Evolutionary conservation across 2,888 invertebrate species (phyloP).

Genomic region (Plutella xylostella): DNA sequence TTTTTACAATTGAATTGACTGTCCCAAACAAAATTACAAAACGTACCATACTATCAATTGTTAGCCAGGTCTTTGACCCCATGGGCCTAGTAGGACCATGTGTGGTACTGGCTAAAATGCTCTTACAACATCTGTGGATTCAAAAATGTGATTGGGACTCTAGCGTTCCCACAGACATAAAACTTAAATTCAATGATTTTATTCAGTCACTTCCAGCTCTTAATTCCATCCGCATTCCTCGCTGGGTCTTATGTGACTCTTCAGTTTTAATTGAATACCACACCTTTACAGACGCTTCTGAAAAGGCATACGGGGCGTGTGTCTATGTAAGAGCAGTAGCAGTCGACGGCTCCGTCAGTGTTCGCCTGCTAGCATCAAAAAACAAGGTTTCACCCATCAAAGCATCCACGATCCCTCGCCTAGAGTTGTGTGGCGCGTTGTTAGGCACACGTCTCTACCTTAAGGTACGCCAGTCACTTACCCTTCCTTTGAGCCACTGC

Average conservation of each 20-base stretch:
- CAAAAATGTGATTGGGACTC: slow-evolving; percentile 3
- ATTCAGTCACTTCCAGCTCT: neutral
- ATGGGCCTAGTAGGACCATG: slow-evolving; percentile 9
- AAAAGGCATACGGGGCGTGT: slow-evolving; percentile 12
- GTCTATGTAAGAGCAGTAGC: slow-evolving; percentile 8
- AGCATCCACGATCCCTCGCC: slow-evolving; percentile 7
- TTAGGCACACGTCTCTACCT: slow-evolving; percentile 2
- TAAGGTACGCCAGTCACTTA: slow-evolving; percentile 1
- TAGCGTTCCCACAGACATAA: neutral
- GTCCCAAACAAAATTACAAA: slow-evolving; percentile 1
- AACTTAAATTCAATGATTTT: neutral
- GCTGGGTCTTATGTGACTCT: slow-evolving; percentile 10
- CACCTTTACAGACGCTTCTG: slow-evolving; percentile 16
- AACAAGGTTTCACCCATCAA: slow-evolving; percentile 10
- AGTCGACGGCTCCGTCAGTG: neutral
- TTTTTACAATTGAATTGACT: neutral
- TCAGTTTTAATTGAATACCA: slow-evolving; percentile 17
- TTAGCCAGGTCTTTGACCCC: slow-evolving; percentile 7
- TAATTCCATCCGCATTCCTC: slow-evolving; percentile 1
- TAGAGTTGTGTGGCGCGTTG: slow-evolving; percentile 9
- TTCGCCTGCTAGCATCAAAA: slow-evolving; percentile 10
- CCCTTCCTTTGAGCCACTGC: slow-evolving; percentile 1
- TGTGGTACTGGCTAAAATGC: slow-evolving; percentile 3
- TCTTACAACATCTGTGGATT: slow-evolving; percentile 10
- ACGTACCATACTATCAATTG: neutral